Base-by-base conservation (phyloP, 1,140 invertebrate species). In the Aphelinus certus region DNA sequence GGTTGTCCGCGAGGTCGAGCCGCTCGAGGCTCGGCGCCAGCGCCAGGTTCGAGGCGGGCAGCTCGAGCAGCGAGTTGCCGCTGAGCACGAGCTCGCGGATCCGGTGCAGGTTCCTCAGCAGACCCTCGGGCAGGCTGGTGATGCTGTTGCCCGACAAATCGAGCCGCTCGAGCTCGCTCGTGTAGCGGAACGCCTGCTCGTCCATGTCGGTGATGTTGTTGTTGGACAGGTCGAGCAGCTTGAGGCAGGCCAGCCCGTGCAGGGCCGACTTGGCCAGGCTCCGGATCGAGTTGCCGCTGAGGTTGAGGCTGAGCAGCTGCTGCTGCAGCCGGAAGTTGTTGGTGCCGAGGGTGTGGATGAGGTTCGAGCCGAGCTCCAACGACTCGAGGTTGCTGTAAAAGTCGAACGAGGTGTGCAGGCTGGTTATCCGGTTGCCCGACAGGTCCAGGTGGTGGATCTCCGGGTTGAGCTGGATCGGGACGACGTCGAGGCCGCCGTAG, bases 381-480 rank as follows among this genome's bases (percentile, higher is more conserved):
- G 91, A 90, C 79, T 92, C 90, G 47, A 97, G 88, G 77, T 93
- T 92, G n/a, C 92, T 91, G 86, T 96, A 95, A 84, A 95, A 94
- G 10, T 89, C 89, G 78, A 95, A 91, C 2, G 93, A 92, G 80
- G 92, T 93, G 63, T 92, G 91, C 1, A 95, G 87, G 79, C 90
- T 92, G 78, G 88, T 88, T 78, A 95, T 94, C 60, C 91, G 89
- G 83, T 95, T 95, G 77, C 90, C 89, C 0, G 93, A 93, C 51
- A 95, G 89, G 80, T 94, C 93, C 80, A 95, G 92, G 82, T 92
- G 91, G 45, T 90, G 91, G 49, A 94, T 90, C 81, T 94, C 93
- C n/a, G 94, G 94, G 83, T 96, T 96, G 77, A 96, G 89, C 81
- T 95, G 94, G 74, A 96, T 95, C 51, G 95, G 95, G 49, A 96